These are phyloP conservation scores for Patagioenas fasciata DNA, from an alignment of 2,113 vertebrate species.

Conservation along the genomic window DNA sequence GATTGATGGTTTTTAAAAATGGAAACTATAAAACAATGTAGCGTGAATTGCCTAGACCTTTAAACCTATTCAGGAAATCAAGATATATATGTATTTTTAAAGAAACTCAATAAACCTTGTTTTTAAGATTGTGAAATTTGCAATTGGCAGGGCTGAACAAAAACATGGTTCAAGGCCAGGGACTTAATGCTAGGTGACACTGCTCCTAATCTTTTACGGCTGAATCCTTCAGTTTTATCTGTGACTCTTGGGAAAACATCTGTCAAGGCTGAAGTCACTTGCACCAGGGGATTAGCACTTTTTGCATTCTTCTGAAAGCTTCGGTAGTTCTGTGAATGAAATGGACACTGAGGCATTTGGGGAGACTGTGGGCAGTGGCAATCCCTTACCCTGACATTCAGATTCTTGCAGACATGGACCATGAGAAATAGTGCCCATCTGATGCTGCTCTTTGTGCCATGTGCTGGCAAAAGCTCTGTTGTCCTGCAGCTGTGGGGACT, in stretches of 20 bases:
- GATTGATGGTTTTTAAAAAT: neutral
- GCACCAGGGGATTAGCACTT: neutral
- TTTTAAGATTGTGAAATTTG: neutral
- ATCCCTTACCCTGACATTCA: neutral
- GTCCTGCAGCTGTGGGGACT: neutral
- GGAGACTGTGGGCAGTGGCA: neutral
- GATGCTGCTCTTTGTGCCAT: neutral
- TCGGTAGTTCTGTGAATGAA: neutral
- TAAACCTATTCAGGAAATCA: neutral
- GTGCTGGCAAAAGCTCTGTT: neutral
- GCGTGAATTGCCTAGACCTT: neutral
- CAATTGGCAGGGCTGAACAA: neutral
- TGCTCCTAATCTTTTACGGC: conserved; percentile 11
- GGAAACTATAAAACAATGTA: neutral
- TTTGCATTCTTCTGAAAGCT: conserved; percentile 29
- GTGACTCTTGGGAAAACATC: neutral
- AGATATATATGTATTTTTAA: neutral
- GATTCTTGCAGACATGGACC: neutral
- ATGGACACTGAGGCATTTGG: neutral
- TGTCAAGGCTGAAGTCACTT: conserved; percentile 44
- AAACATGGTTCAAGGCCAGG: neutral
- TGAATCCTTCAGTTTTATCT: conserved; percentile 43
- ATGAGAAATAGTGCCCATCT: neutral
- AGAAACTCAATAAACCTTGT: neutral
- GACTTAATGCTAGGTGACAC: conserved; percentile 3